phyloP scores from a whole-genome alignment of 2,797 vertebrate genomes.

The Propithecus deckenii region DNA sequence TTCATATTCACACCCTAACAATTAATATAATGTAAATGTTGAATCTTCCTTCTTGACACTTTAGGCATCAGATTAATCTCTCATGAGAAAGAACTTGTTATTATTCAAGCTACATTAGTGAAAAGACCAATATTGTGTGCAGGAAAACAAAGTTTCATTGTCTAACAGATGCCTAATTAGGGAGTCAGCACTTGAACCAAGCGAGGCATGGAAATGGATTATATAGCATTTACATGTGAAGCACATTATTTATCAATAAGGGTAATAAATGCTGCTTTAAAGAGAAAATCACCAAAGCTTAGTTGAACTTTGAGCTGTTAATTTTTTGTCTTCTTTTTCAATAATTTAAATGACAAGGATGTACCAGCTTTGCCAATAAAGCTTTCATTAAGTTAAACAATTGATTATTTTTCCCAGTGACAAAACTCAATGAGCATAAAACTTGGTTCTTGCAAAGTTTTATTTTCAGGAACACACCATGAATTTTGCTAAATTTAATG shows the following conservation, averaged over 20 bases:
- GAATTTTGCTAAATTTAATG: slow-evolving; percentile 16
- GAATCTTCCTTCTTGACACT: slow-evolving; percentile 50
- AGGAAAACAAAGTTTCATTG: slow-evolving; percentile 66
- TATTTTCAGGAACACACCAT: slow-evolving; percentile 23
- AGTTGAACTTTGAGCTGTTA: slow-evolving; percentile 22
- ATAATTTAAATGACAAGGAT: not conserved
- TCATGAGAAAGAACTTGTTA: slow-evolving; percentile 55
- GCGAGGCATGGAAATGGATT: slow-evolving; percentile 47
- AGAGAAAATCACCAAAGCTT: slow-evolving; percentile 8
- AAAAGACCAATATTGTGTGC: not conserved
- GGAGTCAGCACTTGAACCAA: slow-evolving; percentile 15
- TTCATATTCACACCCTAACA: slow-evolving; percentile 28
- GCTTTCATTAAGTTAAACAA: not conserved
- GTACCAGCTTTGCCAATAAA: not conserved
- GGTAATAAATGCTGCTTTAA: slow-evolving; percentile 10
- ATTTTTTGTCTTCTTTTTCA: slow-evolving; percentile 19
- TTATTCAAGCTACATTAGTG: slow-evolving; percentile 59
- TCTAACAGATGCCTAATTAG: slow-evolving; percentile 73
- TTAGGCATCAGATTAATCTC: slow-evolving; percentile 60
- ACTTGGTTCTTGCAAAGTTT: slow-evolving; percentile 24
- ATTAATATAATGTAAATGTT: slow-evolving; percentile 60
- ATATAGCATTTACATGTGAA: not conserved
- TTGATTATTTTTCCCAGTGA: slow-evolving; percentile 14
- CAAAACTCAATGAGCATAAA: not conserved
- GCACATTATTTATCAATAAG: slow-evolving; percentile 61